These are phyloP conservation scores for Cardiocondyla obscurior DNA, from an alignment of 1,140 invertebrate genomes.

Conservation along the genomic window DNA sequence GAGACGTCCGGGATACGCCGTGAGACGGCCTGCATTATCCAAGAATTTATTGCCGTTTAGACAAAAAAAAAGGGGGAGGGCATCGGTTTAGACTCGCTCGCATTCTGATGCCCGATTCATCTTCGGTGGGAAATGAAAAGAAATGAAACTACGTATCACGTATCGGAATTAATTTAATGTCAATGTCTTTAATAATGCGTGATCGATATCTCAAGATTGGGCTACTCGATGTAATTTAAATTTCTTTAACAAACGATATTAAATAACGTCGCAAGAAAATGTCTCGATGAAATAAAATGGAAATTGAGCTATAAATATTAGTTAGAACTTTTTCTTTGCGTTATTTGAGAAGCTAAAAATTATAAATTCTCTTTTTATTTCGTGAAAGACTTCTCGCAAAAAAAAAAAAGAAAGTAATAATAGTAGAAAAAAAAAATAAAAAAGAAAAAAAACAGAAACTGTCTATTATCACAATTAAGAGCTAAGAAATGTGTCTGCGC, in stretches of 20 bases:
- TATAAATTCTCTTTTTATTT: neutral
- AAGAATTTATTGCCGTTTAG: slow-evolving; percentile 74
- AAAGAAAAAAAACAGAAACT: too few species aligned
- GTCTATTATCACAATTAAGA: neutral
- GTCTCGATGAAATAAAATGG: neutral
- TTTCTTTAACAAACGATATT: neutral
- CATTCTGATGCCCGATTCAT: slow-evolving; percentile 60
- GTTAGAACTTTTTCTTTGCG: neutral
- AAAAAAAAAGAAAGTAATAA: too few species aligned
- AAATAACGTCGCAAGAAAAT: neutral
- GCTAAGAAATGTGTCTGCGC: neutral
- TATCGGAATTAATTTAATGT: neutral
- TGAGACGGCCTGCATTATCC: slow-evolving; percentile 58
- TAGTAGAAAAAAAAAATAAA: too few species aligned
- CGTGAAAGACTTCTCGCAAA: neutral
- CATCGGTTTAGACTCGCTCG: slow-evolving; percentile 49
- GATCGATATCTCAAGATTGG: neutral
- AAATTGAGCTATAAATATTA: neutral
- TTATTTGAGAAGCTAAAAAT: neutral
- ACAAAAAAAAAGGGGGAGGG: slow-evolving; percentile 70
- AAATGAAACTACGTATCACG: neutral
- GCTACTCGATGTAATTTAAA: neutral
- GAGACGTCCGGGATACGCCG: slow-evolving; percentile 20
- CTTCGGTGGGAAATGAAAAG: neutral
- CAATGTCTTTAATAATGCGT: neutral